These are phyloP conservation scores for Ascidia mentula DNA, from an alignment of 23 tunicate species.

Conservation along the genomic window DNA sequence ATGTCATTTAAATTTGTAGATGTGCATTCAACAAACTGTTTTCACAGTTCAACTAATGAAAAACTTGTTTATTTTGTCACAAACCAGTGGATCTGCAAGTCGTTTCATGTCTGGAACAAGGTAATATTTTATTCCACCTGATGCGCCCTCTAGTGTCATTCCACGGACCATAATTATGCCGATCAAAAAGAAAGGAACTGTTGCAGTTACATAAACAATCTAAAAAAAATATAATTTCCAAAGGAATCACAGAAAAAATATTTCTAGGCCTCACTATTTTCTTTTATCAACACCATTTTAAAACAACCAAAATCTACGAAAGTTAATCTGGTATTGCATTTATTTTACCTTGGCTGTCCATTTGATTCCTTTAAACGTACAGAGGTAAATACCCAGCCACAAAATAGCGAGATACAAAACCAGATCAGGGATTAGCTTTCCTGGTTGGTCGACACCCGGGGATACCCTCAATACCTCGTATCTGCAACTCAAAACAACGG, in stretches of 20 bases:
- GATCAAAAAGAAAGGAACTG: slow-evolving; percentile 18
- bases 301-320: no score
- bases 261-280: no score
- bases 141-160: slow-evolving; percentile 23
- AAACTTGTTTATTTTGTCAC: no score
- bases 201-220: slow-evolving; percentile 20
- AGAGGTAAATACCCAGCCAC: not conserved
- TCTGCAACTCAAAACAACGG: not conserved
- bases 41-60: no score
- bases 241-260: not conserved
- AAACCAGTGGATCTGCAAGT: not conserved
- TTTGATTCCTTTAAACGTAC: not conserved
- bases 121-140: slow-evolving; percentile 23
- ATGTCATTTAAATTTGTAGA: no score
- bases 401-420: not conserved
- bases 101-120: slow-evolving; percentile 2
- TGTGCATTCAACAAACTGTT: no score
- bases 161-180: slow-evolving; percentile 12
- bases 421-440: not conserved
- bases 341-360: not conserved
- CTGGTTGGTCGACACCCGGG: not conserved
- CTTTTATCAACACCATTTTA: no score
- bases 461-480: not conserved
- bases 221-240: not conserved
- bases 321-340: not conserved